Evolutionary conservation across 1,140 invertebrate genomes (phyloP).

Genomic region (Cherax destructor): DNA sequence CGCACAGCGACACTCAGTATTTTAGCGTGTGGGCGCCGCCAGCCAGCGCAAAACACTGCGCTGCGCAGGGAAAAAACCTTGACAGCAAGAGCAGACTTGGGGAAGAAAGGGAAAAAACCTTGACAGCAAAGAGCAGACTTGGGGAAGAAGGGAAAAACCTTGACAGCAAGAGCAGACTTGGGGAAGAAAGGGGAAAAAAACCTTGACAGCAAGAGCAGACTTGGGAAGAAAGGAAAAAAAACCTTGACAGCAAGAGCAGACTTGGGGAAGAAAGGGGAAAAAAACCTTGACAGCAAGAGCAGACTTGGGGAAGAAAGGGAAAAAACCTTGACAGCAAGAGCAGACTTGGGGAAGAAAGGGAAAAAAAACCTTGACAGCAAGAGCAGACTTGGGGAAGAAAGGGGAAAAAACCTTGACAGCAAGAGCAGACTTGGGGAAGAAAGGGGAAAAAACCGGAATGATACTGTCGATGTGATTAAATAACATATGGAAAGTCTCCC

Average conservation of each 20-base stretch:
- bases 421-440: no score
- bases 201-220: no score
- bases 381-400: no score
- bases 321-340: neutral
- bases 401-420: neutral
- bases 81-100: no score
- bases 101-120: neutral
- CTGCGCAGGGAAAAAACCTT: neutral
- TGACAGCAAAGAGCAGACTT: no score
- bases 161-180: no score
- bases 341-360: no score
- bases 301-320: neutral
- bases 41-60: no score
- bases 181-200: neutral
- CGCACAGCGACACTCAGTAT: neutral
- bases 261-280: neutral
- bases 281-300: neutral
- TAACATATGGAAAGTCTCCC: no score
- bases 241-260: no score
- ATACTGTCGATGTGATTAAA: no score
- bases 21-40: neutral
- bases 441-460: no score
- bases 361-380: neutral
- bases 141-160: neutral
- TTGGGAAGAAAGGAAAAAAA: neutral